Evolutionary conservation across 2,797 vertebrate genomes (phyloP).

Genomic region (Sebastes elongatus): DNA sequence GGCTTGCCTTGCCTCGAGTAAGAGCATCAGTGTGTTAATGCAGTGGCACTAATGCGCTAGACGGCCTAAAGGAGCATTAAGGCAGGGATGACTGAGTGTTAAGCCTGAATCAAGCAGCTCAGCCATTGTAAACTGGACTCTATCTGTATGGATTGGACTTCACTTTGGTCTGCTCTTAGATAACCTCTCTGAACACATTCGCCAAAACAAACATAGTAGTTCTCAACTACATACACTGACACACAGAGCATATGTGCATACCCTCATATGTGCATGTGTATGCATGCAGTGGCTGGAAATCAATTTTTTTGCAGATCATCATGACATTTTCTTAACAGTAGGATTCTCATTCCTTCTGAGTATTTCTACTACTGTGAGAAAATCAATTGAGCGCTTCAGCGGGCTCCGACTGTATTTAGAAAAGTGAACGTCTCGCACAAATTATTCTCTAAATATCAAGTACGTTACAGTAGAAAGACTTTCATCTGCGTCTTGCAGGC

Average conservation of each 20-base stretch:
- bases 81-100: conserved; percentile 65
- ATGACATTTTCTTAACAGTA: not conserved
- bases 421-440: conserved; percentile 4
- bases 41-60: conserved; percentile 70
- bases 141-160: conserved; percentile 44
- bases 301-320: not conserved
- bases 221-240: not conserved
- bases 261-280: too few species aligned
- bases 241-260: not conserved
- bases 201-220: not conserved
- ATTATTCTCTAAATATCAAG: not conserved
- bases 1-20: conserved; percentile 28
- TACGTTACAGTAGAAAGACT: not conserved
- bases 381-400: not conserved
- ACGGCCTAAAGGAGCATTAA: conserved; percentile 71
- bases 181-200: conserved; percentile 13
- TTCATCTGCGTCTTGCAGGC: not conserved
- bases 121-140: conserved; percentile 69
- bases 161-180: conserved; percentile 17
- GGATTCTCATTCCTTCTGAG: not conserved
- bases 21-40: conserved; percentile 74
- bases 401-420: not conserved
- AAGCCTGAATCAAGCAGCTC: conserved; percentile 70
- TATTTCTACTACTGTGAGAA: conserved; percentile 5
- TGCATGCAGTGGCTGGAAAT: not conserved